Evolutionary conservation across 1,140 invertebrate species (phyloP).

Genomic region (Leptinotarsa texana): DNA sequence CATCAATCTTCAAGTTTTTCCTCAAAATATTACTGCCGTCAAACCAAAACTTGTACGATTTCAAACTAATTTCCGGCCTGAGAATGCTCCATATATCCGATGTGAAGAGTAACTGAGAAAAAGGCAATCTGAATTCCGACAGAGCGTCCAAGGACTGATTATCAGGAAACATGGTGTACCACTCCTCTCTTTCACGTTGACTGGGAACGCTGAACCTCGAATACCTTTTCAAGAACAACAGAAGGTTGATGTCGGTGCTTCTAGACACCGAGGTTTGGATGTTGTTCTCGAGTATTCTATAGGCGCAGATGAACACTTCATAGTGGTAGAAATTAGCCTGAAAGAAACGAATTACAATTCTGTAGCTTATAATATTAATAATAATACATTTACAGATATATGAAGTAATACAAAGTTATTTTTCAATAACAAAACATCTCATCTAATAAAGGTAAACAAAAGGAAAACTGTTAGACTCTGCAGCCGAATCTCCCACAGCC

Average conservation of each 20-base stretch:
- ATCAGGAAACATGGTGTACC: slow-evolving; percentile 43
- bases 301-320: slow-evolving; percentile 47
- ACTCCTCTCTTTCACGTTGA: slow-evolving; percentile 45
- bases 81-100: slow-evolving; percentile 50
- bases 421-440: too few species aligned
- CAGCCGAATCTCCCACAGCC: too few species aligned
- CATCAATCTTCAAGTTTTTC: slow-evolving; percentile 40
- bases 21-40: slow-evolving; percentile 33
- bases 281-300: slow-evolving; percentile 31
- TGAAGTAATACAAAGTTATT: too few species aligned
- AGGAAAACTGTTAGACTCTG: too few species aligned
- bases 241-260: slow-evolving; percentile 20
- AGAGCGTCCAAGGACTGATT: slow-evolving; percentile 42
- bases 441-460: too few species aligned
- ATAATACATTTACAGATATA: too few species aligned
- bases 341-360: slow-evolving; percentile 16
- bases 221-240: slow-evolving; percentile 46
- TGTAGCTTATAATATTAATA: too few species aligned
- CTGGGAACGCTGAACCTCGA: slow-evolving; percentile 37
- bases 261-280: neutral
- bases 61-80: slow-evolving; percentile 49
- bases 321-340: slow-evolving; percentile 51
- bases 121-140: slow-evolving; percentile 47
- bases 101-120: slow-evolving; percentile 42
- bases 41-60: slow-evolving; percentile 50